Conservation (phyloP, 2,888 invertebrate genomes). For the Aspidiotus destructor region DNA sequence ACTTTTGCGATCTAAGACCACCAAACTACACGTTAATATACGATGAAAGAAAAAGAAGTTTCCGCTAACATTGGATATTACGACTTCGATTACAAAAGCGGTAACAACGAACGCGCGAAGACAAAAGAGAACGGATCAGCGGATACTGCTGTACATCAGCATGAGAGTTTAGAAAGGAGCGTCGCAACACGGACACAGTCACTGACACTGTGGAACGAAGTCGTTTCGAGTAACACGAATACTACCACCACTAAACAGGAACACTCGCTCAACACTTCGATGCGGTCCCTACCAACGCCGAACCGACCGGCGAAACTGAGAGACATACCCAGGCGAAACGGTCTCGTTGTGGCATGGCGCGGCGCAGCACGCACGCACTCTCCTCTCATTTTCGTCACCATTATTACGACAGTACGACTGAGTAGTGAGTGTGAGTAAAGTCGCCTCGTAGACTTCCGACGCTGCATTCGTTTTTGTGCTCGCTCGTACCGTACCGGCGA, state of each 20-base stretch:
- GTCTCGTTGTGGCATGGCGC: neutral
- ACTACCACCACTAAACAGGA: neutral
- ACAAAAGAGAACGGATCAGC: neutral
- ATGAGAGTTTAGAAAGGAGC: neutral
- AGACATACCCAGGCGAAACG: neutral
- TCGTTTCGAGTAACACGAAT: neutral
- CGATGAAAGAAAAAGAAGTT: neutral
- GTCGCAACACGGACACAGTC: neutral
- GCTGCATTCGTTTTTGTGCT: neutral
- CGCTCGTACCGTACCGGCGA: neutral
- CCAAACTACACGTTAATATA: neutral
- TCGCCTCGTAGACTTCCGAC: neutral
- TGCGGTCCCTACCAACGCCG: neutral
- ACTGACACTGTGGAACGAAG: neutral
- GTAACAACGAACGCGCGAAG: neutral
- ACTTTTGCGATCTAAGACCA: no score
- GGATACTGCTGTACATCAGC: neutral
- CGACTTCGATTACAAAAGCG: neutral
- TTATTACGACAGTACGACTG: no score
- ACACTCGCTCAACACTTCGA: neutral
- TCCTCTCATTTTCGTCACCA: no score
- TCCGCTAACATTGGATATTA: neutral
- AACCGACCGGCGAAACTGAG: constrained; percentile 4
- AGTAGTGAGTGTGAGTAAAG: neutral
- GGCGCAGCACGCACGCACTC: neutral